phyloP scores from a whole-genome alignment of 30 jellyfish, hydroid and myxozoan species.

The Nemopilema nomurai region DNA sequence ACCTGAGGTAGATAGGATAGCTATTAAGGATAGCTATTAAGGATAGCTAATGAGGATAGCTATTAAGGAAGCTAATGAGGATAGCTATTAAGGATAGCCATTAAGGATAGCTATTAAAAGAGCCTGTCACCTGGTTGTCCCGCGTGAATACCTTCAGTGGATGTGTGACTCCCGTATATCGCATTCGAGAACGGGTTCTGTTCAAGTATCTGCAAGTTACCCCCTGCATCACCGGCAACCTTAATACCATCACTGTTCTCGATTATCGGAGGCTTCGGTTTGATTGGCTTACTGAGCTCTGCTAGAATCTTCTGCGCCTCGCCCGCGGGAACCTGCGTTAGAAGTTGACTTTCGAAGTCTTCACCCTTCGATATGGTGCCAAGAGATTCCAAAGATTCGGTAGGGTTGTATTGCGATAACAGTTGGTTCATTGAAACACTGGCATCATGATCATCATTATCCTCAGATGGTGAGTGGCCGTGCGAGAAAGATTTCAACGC shows the following conservation, averaged over 20 bases:
- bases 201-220: slow-evolving; percentile 50
- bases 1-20: no score
- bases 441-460: slow-evolving; percentile 6
- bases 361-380: slow-evolving; percentile 60
- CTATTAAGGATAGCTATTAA: no score
- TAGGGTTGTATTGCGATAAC: slow-evolving; percentile 6
- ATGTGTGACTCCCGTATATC: slow-evolving; percentile 29
- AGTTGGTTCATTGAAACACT: background rate
- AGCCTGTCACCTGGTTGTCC: background rate
- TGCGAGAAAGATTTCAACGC: slow-evolving; percentile 32
- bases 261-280: slow-evolving; percentile 47
- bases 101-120: no score
- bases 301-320: slow-evolving; percentile 58
- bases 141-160: slow-evolving; percentile 5
- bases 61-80: no score
- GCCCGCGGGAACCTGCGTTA: slow-evolving; percentile 61
- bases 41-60: no score
- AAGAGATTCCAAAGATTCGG: slow-evolving; percentile 34
- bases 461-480: background rate
- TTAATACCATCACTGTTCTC: slow-evolving; percentile 65
- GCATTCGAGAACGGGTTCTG: slow-evolving; percentile 65
- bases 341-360: slow-evolving; percentile 49
- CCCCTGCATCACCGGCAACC: slow-evolving; percentile 61
- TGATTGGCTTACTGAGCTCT: slow-evolving; percentile 51
- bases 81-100: no score